Percentiles rank a stretch among this genome's conserved stretches.
Evolutionary conservation across 2,113 vertebrate genomes (phyloP).

Genomic region (Motacilla alba): DNA sequence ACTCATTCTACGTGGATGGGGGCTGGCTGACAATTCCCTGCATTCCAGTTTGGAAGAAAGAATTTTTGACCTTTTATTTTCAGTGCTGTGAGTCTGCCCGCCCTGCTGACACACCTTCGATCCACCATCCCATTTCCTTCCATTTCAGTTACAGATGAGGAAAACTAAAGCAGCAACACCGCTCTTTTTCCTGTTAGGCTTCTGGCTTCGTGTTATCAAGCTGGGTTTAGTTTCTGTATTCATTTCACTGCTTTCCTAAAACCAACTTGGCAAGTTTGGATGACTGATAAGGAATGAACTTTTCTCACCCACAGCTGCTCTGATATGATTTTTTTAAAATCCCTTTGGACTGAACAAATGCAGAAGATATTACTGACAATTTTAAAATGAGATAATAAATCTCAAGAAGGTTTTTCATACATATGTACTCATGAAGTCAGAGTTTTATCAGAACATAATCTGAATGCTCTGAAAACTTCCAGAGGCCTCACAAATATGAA

Average conservation of each 20-base stretch:
- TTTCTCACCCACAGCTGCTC: background rate
- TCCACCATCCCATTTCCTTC: background rate
- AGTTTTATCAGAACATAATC: background rate
- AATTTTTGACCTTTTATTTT: background rate
- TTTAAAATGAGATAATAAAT: background rate
- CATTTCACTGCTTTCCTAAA: background rate
- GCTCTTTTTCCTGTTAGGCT: background rate
- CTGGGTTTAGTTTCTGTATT: background rate
- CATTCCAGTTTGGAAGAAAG: background rate
- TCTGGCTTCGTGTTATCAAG: background rate
- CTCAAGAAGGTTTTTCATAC: background rate
- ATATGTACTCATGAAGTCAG: background rate
- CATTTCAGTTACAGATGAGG: background rate
- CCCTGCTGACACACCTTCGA: background rate
- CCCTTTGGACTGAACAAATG: background rate
- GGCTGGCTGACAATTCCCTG: background rate
- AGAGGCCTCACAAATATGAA: background rate
- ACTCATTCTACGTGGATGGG: background rate
- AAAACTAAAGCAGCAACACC: background rate
- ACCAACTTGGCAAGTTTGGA: background rate
- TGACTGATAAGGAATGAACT: background rate
- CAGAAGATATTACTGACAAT: background rate
- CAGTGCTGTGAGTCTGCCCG: background rate
- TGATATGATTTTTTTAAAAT: background rate
- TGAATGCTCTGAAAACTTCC: background rate